Evolutionary conservation across 2,113 vertebrate species (phyloP), one percentile per base, ranked within the genome.

Genomic region (Fregata magnificens): DNA sequence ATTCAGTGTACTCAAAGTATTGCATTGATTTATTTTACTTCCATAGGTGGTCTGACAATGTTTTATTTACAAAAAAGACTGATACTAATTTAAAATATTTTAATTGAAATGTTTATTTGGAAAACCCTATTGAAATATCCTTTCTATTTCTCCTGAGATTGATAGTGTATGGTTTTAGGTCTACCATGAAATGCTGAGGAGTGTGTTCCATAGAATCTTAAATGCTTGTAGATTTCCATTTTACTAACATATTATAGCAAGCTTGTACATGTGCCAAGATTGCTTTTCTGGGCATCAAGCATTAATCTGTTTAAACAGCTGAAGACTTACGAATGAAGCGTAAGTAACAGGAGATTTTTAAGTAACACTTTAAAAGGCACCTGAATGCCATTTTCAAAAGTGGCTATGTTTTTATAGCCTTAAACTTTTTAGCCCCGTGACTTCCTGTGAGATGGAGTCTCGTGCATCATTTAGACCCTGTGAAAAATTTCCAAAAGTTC

Each of bases 241-340:
- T 94, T 90, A 24, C 69, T 49, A 7, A 67, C 52, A 61, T 85
- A 79, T 83, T 93, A 24, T 6, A 59, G 36, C 70, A 42, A 59
- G 66, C 73, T 67, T 79, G 82, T 74, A 21, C 58, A 10, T 80
- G 76, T 63, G 71, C 86, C 72, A 59, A 22, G 61, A 62, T 62
- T 67, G 55, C 61, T 92, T 82, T 82, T 72, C 67, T 59, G 89
- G 47, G 71, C 86, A 93, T 89, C 86, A 85, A 86, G 80, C 78
- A 72, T 59, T 82, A 86, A 93, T 93, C 80, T 81, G 50, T 88
- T 92, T 93, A 82, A 94, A 92, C 88, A 93, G 83, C 86, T 86
- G 77, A 86, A 82, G 83, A 86, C 58, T 88, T 93, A 81, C 2
- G 6, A 88, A 49, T 34, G 70, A 72, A 86, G 66, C 24, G 34